These are phyloP conservation scores for Barbus barbus DNA, from an alignment of 2,113 vertebrate species.

Conservation along the genomic window DNA sequence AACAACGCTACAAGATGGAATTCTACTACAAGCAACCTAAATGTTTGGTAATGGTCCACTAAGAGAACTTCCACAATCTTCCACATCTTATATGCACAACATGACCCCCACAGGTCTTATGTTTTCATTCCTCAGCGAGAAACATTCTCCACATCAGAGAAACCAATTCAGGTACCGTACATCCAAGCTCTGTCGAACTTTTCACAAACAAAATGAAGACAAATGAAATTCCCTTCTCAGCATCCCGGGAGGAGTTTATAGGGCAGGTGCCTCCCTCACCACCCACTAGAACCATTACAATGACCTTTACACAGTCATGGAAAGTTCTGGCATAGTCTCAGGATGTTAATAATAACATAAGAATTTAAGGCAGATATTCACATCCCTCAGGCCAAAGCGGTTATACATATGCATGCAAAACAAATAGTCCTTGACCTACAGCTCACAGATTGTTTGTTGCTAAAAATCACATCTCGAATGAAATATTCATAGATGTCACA, in stretches of 20 bases:
- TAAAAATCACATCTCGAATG: constrained; percentile 32
- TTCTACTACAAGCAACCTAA: neutral
- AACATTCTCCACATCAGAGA: neutral
- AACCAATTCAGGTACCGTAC: constrained; percentile 4
- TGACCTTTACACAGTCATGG: constrained; percentile 23
- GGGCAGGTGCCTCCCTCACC: constrained; percentile 11
- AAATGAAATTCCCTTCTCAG: neutral
- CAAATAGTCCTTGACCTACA: constrained; percentile 36
- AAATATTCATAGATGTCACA: neutral
- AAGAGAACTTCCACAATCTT: neutral
- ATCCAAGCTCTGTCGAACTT: neutral
- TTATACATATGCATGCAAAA: constrained; percentile 33
- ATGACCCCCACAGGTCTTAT: constrained; percentile 40
- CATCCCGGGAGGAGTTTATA: constrained; percentile 5
- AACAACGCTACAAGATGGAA: neutral
- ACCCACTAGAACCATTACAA: constrained; percentile 34
- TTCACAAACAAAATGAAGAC: constrained; percentile 6
- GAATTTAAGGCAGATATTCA: neutral
- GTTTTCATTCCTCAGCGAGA: constrained; percentile 32
- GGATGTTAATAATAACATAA: constrained; percentile 32
- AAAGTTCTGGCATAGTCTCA: constrained; percentile 34
- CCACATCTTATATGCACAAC: neutral
- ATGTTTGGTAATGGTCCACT: neutral
- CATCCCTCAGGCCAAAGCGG: constrained; percentile 22
- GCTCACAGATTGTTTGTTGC: constrained; percentile 13